Percentiles rank a stretch among this genome's conserved stretches.
phyloP scores from a whole-genome alignment of 2,888 invertebrate genomes.

The Tholera decimalis region DNA sequence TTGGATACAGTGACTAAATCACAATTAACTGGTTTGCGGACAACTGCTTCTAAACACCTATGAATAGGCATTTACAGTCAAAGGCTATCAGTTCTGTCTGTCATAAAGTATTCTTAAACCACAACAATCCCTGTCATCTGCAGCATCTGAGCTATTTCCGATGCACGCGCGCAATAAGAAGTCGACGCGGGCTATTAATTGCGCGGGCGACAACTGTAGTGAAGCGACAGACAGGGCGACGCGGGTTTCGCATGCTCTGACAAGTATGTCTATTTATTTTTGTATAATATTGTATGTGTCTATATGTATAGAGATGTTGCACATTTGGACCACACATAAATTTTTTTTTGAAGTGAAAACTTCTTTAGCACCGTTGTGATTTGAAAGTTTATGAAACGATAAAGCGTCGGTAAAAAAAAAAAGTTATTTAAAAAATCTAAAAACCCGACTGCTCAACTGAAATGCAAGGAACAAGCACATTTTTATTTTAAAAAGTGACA shows the following conservation, averaged over 20 bases:
- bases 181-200: conserved; percentile 60
- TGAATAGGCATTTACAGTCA: neutral
- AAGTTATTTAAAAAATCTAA: no score
- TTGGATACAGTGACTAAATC: neutral
- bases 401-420: no score
- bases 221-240: conserved; percentile 63
- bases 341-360: no score
- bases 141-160: conserved; percentile 48
- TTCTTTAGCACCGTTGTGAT: no score
- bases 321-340: no score
- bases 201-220: conserved; percentile 57
- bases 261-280: conserved; percentile 19
- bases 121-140: conserved; percentile 37
- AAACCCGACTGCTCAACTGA: no score
- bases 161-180: conserved; percentile 49
- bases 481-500: no score
- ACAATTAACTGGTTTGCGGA: neutral
- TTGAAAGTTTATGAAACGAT: no score
- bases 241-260: conserved; percentile 56
- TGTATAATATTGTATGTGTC: neutral
- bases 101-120: conserved; percentile 42
- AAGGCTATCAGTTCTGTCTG: neutral
- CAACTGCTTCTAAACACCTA: neutral
- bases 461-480: no score
- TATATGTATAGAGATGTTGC: neutral